phyloP scores from a whole-genome alignment of 2,113 vertebrate species.

The Nothobranchius furzeri region DNA sequence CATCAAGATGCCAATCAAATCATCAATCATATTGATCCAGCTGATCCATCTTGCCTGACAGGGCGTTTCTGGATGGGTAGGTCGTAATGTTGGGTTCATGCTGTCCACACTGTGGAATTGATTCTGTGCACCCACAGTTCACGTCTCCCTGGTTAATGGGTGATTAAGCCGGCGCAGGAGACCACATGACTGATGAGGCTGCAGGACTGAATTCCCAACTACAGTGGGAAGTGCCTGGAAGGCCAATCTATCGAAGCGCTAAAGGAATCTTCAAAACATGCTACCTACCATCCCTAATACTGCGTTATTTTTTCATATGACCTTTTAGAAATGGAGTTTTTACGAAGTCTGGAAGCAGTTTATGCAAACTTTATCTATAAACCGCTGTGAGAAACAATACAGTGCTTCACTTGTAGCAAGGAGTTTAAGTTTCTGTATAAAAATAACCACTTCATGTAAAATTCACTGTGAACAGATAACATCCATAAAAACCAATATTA shows the following conservation, averaged over 20 bases:
- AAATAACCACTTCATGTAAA: too few relatives aligned
- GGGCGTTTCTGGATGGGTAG: conserved; percentile 50
- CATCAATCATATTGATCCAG: conserved; percentile 3
- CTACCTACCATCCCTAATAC: too few relatives aligned
- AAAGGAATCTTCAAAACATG: not conserved
- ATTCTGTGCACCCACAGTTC: conserved; percentile 62
- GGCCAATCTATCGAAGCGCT: not conserved
- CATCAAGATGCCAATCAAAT: conserved; percentile 10
- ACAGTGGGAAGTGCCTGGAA: conserved; percentile 2
- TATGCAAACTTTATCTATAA: too few relatives aligned
- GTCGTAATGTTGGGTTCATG: conserved; percentile 47
- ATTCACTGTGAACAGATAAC: too few relatives aligned
- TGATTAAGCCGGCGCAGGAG: conserved; percentile 59
- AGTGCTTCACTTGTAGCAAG: too few relatives aligned
- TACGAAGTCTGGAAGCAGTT: too few relatives aligned
- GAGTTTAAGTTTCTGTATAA: too few relatives aligned
- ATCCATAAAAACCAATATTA: too few relatives aligned
- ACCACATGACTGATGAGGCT: conserved; percentile 59
- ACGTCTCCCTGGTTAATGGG: conserved; percentile 65
- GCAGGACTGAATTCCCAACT: conserved; percentile 45
- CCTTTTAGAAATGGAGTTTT: too few relatives aligned
- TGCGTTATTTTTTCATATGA: too few relatives aligned
- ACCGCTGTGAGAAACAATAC: too few relatives aligned
- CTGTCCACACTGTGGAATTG: conserved; percentile 52
- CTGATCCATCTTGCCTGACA: conserved; percentile 59